Evolutionary conservation across 2,797 vertebrate species (phyloP).

Genomic region (Amphiprion clarkii): DNA sequence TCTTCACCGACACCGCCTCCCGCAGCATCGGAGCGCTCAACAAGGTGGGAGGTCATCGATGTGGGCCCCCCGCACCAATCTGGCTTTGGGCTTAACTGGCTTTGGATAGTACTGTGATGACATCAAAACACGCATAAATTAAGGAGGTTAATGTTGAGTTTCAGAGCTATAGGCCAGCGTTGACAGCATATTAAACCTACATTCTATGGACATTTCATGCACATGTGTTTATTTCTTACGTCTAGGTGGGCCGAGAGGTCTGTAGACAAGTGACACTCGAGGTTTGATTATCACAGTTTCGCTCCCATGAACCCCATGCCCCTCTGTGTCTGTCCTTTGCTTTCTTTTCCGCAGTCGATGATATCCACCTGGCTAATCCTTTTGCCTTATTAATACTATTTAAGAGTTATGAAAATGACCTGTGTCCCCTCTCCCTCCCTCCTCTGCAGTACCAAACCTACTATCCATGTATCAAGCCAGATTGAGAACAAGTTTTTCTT

Average conservation of each 20-base stretch:
- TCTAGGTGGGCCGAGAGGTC: slow-evolving; percentile 75
- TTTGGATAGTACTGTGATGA: slow-evolving; percentile 30
- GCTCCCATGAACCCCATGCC: slow-evolving; percentile 40
- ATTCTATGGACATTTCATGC: slow-evolving; percentile 52
- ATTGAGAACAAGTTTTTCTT: slow-evolving; percentile 72
- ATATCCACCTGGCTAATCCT: slow-evolving; percentile 68
- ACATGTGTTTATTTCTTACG: slow-evolving; percentile 69
- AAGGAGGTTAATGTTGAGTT: background rate
- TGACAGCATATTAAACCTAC: slow-evolving; percentile 17
- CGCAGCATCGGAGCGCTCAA: slow-evolving; percentile 97
- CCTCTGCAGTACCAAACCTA: slow-evolving; percentile 65
- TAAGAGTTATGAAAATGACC: slow-evolving; percentile 72
- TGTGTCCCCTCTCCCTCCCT: slow-evolving; percentile 57
- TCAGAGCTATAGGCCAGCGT: background rate
- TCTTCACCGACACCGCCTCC: slow-evolving; percentile 96
- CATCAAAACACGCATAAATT: slow-evolving; percentile 2
- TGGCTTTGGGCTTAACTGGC: slow-evolving; percentile 34
- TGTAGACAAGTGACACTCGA: slow-evolving; percentile 70
- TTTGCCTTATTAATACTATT: slow-evolving; percentile 60
- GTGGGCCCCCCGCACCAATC: slow-evolving; percentile 13
- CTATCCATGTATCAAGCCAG: slow-evolving; percentile 68
- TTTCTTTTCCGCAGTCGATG: slow-evolving; percentile 51
- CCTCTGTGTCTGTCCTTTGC: slow-evolving; percentile 55
- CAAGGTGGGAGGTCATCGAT: slow-evolving; percentile 84
- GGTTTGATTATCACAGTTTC: slow-evolving; percentile 69